phyloP scores from a whole-genome alignment of 2,797 vertebrate species.

The Eulemur rubriventer region DNA sequence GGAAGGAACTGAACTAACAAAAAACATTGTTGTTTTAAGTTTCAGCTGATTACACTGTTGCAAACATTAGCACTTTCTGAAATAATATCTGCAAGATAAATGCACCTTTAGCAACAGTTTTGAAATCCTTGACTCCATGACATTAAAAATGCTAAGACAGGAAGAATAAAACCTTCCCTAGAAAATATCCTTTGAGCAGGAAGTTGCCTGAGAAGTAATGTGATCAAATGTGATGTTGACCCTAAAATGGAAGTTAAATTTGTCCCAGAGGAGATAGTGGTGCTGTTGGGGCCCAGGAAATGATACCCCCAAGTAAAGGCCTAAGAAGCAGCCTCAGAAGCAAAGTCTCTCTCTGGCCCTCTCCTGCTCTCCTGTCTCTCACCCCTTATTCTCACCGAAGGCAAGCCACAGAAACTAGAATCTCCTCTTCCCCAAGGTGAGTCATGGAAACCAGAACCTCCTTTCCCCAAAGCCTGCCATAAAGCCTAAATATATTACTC shows the following conservation, averaged over 20 bases:
- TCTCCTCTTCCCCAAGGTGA: too few relatives aligned
- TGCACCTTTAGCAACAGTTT: conserved; percentile 12
- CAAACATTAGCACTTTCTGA: conserved; percentile 39
- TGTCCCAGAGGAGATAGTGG: not conserved
- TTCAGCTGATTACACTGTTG: conserved; percentile 38
- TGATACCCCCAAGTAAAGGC: not conserved
- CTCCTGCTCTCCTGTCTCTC: not conserved
- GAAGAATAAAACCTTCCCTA: not conserved
- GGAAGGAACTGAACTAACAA: conserved; percentile 12
- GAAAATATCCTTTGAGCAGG: conserved; percentile 8
- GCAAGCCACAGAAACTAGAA: not conserved
- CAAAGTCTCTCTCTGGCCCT: not conserved
- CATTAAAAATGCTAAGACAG: conserved; percentile 14
- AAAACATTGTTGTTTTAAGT: conserved; percentile 33
- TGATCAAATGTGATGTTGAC: conserved; percentile 3
- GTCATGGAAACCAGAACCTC: not conserved
- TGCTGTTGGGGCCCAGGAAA: not conserved
- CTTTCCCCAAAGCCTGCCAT: not conserved
- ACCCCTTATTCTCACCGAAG: not conserved
- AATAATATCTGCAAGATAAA: conserved; percentile 42
- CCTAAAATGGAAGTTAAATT: conserved; percentile 10
- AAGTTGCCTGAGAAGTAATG: conserved; percentile 9
- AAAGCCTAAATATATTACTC: not conserved
- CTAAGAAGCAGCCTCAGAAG: not conserved
- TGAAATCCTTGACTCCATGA: conserved; percentile 7